Conservation (phyloP, 2,888 invertebrate species). For the Archaeoteleia sp. region DNA sequence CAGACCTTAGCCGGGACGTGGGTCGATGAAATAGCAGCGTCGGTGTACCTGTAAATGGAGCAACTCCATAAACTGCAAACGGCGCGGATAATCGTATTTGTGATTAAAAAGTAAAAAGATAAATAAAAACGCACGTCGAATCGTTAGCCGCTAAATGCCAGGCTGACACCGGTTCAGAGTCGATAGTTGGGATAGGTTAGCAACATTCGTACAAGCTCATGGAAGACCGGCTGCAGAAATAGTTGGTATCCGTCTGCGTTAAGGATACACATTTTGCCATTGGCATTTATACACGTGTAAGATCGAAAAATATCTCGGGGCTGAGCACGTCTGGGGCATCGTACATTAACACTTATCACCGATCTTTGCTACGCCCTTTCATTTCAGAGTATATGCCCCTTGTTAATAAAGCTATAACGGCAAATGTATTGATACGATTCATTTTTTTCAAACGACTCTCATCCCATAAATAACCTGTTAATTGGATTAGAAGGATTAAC, state of each 20-base stretch:
- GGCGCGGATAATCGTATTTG: constrained; percentile 57
- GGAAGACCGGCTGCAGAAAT: constrained; percentile 19
- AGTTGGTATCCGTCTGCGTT: constrained; percentile 30
- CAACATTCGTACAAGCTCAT: constrained; percentile 17
- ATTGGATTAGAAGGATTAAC: constrained; percentile 44
- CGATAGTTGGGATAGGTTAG: constrained; percentile 42
- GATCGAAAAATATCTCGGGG: constrained; percentile 51
- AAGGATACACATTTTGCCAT: constrained; percentile 41
- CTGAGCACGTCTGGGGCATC: constrained; percentile 41
- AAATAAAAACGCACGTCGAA: constrained; percentile 53
- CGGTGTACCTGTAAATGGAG: constrained; percentile 63
- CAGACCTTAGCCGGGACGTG: constrained; percentile 27
- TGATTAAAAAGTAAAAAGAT: constrained; percentile 4
- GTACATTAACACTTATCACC: constrained; percentile 53
- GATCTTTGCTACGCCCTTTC: constrained; percentile 48
- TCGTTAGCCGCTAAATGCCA: constrained; percentile 60
- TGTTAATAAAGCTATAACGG: constrained; percentile 45
- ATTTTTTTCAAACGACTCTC: not conserved
- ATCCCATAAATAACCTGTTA: constrained; percentile 25
- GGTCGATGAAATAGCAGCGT: constrained; percentile 17
- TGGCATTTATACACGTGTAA: constrained; percentile 42
- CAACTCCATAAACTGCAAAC: constrained; percentile 67
- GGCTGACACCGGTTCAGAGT: constrained; percentile 20
- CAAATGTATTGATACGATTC: constrained; percentile 25
- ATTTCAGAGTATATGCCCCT: constrained; percentile 39